These are phyloP conservation scores for Plodia interpunctella DNA, from an alignment of 1,140 invertebrate species.

Conservation along the genomic window DNA sequence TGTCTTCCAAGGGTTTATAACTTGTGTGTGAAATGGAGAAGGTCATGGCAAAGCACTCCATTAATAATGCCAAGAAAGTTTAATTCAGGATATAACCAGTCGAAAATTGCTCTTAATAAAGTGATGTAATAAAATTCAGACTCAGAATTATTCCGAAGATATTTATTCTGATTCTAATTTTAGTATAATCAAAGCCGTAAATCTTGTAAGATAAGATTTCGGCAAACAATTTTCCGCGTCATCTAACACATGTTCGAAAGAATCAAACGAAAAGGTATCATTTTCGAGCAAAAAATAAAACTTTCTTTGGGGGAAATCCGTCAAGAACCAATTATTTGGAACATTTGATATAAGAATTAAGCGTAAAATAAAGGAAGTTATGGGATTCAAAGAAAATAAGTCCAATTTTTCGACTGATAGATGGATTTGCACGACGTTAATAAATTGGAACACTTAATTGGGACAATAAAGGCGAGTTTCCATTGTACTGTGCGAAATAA, in stretches of 20 bases:
- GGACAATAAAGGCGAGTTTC: neutral
- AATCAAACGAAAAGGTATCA: slow-evolving; percentile 1
- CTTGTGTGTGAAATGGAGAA: too few species aligned
- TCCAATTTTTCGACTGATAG: slow-evolving; percentile 1
- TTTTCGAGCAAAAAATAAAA: neutral
- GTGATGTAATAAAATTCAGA: too few species aligned
- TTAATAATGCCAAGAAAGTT: too few species aligned
- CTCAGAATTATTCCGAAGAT: too few species aligned
- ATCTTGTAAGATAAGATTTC: neutral
- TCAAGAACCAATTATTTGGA: neutral
- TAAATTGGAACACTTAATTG: neutral
- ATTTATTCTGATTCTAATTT: too few species aligned
- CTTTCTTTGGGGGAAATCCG: neutral
- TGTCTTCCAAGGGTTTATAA: too few species aligned
- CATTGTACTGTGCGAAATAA: too few species aligned
- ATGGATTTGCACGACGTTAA: neutral
- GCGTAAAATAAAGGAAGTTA: neutral
- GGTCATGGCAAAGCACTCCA: too few species aligned
- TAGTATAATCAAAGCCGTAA: neutral
- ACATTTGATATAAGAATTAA: neutral
- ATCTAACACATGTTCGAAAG: neutral
- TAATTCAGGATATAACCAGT: too few species aligned
- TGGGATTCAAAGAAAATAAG: neutral
- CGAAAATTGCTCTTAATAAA: too few species aligned
- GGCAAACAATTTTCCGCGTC: neutral